Conservation (phyloP, 2,888 invertebrate genomes). For the Trissolcus japonicus region DNA sequence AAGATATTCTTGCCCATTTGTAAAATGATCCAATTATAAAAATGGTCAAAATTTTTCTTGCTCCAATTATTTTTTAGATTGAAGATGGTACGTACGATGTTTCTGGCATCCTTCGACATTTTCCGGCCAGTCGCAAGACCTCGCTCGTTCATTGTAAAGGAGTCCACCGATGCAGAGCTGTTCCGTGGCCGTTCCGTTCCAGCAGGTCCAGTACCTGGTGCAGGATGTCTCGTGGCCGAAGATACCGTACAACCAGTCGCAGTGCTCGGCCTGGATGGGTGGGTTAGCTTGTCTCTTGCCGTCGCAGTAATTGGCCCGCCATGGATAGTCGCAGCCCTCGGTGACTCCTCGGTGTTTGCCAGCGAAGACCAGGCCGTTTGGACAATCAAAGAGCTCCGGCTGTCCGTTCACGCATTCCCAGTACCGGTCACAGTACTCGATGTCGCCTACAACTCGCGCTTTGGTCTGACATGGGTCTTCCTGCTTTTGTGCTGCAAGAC, state of each 20-base stretch:
- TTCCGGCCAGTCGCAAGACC: conserved; percentile 96
- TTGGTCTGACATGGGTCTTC: conserved; percentile 92
- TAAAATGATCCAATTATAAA: too few relatives aligned
- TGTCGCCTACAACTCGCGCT: conserved; percentile 85
- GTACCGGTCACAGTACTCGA: conserved; percentile 88
- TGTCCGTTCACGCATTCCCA: conserved; percentile 93
- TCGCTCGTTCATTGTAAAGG: conserved; percentile 91
- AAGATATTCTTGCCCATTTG: too few relatives aligned
- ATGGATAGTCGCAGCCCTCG: conserved; percentile 93
- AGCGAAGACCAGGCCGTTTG: conserved; percentile 92
- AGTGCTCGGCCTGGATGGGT: conserved; percentile 90
- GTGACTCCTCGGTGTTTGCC: conserved; percentile 92
- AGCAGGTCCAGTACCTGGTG: conserved; percentile 95
- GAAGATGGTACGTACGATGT: conserved; percentile 85
- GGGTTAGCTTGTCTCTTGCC: conserved; percentile 88
- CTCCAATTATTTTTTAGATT: too few relatives aligned
- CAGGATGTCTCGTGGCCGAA: conserved; percentile 96
- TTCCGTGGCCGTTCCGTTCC: conserved; percentile 95
- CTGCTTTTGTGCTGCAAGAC: conserved; percentile 74
- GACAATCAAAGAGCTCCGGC: conserved; percentile 90
- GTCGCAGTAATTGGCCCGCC: conserved; percentile 92
- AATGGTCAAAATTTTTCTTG: too few relatives aligned
- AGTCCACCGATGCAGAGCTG: conserved; percentile 94
- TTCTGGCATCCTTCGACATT: conserved; percentile 95
- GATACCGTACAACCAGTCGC: conserved; percentile 95